Percentiles rank a stretch among this genome's conserved stretches.
phyloP scores from a whole-genome alignment of 2,797 vertebrate species.

The Cyprinodon diabolis region DNA sequence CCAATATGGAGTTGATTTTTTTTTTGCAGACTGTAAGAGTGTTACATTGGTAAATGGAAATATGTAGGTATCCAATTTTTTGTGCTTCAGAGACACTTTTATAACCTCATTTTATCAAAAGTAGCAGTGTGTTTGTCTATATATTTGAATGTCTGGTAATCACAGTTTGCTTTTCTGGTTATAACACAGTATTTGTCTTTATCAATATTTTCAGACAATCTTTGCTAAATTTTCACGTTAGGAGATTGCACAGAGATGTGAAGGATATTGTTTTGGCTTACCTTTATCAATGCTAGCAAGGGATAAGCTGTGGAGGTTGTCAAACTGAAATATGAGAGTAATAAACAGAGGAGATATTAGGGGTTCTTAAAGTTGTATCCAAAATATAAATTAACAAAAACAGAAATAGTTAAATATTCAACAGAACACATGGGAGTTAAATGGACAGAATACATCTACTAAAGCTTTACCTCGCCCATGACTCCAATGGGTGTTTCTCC shows the following conservation, averaged over 20 bases:
- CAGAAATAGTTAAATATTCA: not conserved
- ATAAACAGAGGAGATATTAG: not conserved
- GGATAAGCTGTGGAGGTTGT: slow-evolving; percentile 89
- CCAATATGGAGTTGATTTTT: too few species aligned
- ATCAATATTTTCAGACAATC: not conserved
- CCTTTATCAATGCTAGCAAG: slow-evolving; percentile 93
- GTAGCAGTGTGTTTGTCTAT: not conserved
- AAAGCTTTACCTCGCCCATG: slow-evolving; percentile 92
- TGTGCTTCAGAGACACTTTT: not conserved
- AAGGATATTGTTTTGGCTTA: slow-evolving; percentile 52
- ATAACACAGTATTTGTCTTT: not conserved
- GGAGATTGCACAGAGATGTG: not conserved
- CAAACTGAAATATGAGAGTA: slow-evolving; percentile 84
- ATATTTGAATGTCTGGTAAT: not conserved
- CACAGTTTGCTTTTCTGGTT: not conserved
- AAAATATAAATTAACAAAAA: not conserved
- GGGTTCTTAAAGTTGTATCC: not conserved
- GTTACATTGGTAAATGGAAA: not conserved
- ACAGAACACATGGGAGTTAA: not conserved
- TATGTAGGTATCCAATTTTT: not conserved
- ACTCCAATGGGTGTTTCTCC: slow-evolving; percentile 95
- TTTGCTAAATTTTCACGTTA: not conserved
- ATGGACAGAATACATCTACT: not conserved
- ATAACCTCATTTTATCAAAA: not conserved
- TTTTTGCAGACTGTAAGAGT: too few species aligned